phyloP scores from a whole-genome alignment of 2,113 vertebrate species.

The Numida meleagris region DNA sequence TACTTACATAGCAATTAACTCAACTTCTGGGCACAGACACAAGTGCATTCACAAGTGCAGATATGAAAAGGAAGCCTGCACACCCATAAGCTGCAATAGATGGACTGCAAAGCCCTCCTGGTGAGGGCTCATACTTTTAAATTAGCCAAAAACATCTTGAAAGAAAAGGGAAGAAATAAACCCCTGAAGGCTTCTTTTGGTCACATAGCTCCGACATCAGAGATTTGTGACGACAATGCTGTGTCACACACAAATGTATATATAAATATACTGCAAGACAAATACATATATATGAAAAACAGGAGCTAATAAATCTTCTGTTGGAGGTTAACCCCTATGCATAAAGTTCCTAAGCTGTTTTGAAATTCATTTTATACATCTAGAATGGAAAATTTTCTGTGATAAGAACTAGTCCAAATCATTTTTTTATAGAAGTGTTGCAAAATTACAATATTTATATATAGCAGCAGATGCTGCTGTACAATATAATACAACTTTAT shows the following conservation, averaged over 20 bases:
- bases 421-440: not conserved
- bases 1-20: not conserved
- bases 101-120: not conserved
- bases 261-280: not conserved
- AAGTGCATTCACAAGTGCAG: not conserved
- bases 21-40: not conserved
- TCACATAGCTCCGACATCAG: not conserved
- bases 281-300: not conserved
- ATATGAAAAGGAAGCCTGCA: not conserved
- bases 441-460: constrained; percentile 12
- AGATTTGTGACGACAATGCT: not conserved
- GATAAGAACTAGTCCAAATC: constrained; percentile 14
- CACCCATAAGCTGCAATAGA: not conserved
- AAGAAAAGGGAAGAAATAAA: not conserved
- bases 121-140: not conserved
- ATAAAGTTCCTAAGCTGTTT: not conserved
- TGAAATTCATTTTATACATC: not conserved
- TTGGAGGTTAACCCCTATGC: not conserved
- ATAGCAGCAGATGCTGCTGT: constrained; percentile 5
- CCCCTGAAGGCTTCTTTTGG: not conserved
- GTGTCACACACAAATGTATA: not conserved
- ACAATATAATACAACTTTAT: constrained; percentile 26
- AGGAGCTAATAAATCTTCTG: not conserved
- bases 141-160: not conserved
- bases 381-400: not conserved